phyloP scores from a whole-genome alignment of 1,140 invertebrate species.

The Euwallacea similis region DNA sequence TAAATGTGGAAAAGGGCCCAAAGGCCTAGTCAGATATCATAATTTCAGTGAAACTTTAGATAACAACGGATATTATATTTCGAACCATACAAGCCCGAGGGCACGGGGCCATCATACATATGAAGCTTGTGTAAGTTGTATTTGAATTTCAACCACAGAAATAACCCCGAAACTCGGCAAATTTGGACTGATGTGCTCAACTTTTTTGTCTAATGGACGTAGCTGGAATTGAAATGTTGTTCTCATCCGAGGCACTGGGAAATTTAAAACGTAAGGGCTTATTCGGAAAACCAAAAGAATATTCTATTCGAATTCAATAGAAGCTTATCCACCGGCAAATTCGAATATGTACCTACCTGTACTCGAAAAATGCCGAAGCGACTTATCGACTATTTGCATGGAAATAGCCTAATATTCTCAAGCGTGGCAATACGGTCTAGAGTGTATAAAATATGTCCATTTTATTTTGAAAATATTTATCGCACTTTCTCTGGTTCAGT shows the following conservation, averaged over 20 bases:
- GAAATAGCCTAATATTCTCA: conserved; percentile 34
- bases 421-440: conserved; percentile 16
- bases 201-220: conserved; percentile 1
- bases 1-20: neutral
- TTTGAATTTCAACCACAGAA: conserved; percentile 12
- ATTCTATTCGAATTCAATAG: neutral
- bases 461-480: conserved; percentile 35
- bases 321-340: neutral
- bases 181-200: conserved; percentile 4
- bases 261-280: neutral
- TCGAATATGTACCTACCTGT: conserved; percentile 1
- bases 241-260: neutral
- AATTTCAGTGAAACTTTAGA: conserved; percentile 8
- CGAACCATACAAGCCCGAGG: neutral
- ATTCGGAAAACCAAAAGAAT: neutral
- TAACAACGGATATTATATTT: conserved; percentile 16
- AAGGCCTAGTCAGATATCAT: neutral
- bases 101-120: neutral
- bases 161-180: neutral
- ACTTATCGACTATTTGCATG: conserved; percentile 28
- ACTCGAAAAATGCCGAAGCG: conserved; percentile 11
- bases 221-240: neutral
- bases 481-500: conserved; percentile 30
- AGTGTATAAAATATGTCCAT: conserved; percentile 29
- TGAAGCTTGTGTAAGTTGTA: conserved; percentile 8